Evolutionary conservation across 2,797 vertebrate genomes (phyloP).

Genomic region (Perodicticus potto): DNA sequence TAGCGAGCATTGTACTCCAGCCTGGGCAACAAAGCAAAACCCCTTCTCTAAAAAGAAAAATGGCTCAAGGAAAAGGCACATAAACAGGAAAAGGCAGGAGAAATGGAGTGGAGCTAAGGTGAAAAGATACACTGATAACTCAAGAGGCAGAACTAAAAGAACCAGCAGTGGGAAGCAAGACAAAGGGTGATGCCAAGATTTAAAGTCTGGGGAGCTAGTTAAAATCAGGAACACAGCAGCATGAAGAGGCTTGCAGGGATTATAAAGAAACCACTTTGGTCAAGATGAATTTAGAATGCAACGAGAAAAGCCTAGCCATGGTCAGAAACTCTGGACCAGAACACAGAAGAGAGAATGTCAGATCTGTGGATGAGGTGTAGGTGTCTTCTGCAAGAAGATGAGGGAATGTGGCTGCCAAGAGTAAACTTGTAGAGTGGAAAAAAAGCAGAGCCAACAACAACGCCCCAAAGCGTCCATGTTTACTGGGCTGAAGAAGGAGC

Average conservation of each 20-base stretch:
- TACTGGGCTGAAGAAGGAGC: too few relatives aligned
- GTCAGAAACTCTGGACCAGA: not conserved
- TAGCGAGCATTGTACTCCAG: not conserved
- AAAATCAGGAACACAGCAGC: not conserved
- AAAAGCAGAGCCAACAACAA: not conserved
- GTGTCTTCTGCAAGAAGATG: not conserved
- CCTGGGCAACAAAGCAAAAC: not conserved
- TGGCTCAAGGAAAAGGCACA: not conserved
- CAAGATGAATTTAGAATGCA: not conserved
- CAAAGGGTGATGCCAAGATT: not conserved
- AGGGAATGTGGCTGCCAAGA: not conserved
- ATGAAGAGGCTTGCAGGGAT: not conserved
- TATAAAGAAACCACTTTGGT: not conserved
- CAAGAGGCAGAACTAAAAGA: not conserved
- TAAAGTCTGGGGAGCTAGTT: not conserved
- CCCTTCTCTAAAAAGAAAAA: not conserved
- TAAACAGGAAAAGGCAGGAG: not conserved
- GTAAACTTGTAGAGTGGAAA: too few relatives aligned
- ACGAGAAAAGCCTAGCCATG: not conserved
- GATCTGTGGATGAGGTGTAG: fast-evolving
- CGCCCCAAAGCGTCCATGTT: fast-evolving
- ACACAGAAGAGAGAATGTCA: not conserved
- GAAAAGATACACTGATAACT: not conserved
- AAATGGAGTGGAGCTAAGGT: not conserved
- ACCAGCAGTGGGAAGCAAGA: not conserved